A percentile compares a stretch with the other conserved stretches of the same genome.
These are phyloP conservation scores for Argyresthia albistria DNA, from an alignment of 2,888 invertebrate genomes.

Conservation along the genomic window DNA sequence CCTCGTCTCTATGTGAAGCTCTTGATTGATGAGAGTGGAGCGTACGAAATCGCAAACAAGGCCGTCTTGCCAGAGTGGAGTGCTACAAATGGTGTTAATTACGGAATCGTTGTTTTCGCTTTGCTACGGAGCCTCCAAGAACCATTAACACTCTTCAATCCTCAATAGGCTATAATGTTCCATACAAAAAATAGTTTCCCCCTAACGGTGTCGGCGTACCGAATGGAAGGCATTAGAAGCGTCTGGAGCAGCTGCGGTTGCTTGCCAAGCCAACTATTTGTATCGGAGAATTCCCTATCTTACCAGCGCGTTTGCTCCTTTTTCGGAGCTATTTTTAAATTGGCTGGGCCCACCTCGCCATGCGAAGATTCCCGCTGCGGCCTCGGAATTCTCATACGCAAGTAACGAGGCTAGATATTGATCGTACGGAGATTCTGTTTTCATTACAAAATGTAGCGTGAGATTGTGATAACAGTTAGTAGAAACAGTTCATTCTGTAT, in stretches of 20 bases:
- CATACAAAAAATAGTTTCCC: too few species aligned
- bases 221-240: conserved; percentile 16
- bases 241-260: conserved; percentile 28
- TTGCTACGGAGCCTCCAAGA: conserved; percentile 38
- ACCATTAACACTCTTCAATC: conserved; percentile 21
- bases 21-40: conserved; percentile 48
- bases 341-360: neutral
- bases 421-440: too few species aligned
- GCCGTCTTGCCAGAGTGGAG: conserved; percentile 45
- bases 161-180: too few species aligned
- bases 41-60: conserved; percentile 61
- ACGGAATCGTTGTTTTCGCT: conserved; percentile 41
- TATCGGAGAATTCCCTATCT: neutral
- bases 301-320: neutral
- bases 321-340: conserved; percentile 1
- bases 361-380: neutral
- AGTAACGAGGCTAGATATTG: too few species aligned
- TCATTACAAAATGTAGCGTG: too few species aligned
- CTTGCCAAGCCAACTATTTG: neutral
- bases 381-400: neutral
- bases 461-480: too few species aligned
- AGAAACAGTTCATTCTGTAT: too few species aligned
- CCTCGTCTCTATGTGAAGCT: neutral
- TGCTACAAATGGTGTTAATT: conserved; percentile 57
- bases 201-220: conserved; percentile 29